These are phyloP conservation scores for Pinctada fucata DNA, from an alignment of 2,888 invertebrate genomes.

Conservation along the genomic window DNA sequence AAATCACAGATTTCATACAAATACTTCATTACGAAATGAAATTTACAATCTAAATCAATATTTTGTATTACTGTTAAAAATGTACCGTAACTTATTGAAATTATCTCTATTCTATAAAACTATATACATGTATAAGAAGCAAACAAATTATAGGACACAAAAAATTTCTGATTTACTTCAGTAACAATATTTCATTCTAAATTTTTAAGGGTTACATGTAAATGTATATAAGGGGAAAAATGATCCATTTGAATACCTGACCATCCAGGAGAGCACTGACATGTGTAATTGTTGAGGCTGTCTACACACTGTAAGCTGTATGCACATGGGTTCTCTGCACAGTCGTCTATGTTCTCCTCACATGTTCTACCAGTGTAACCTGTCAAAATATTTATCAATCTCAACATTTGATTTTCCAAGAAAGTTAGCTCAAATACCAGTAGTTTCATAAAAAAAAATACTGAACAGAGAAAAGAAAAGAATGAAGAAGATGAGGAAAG, in stretches of 20 bases:
- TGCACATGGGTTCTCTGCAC: slow-evolving; percentile 55
- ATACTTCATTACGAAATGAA: no score
- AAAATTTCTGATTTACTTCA: no score
- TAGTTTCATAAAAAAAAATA: not conserved
- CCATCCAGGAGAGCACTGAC: slow-evolving; percentile 54
- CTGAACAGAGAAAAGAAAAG: not conserved
- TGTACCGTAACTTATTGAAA: no score
- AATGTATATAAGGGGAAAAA: no score
- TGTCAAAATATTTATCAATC: slow-evolving; percentile 24
- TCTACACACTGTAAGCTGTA: slow-evolving; percentile 53
- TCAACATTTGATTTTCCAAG: not conserved
- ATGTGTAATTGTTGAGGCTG: slow-evolving; percentile 43
- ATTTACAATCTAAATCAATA: no score
- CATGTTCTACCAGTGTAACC: slow-evolving; percentile 57
- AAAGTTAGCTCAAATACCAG: not conserved
- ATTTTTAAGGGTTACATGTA: no score
- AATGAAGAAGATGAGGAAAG: not conserved
- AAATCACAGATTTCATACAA: not conserved
- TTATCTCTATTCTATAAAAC: no score
- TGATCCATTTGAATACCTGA: slow-evolving; percentile 31
- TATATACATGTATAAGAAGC: no score
- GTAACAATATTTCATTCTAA: no score
- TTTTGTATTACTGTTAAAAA: no score
- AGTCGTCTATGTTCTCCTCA: slow-evolving; percentile 54
- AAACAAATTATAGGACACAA: no score